A percentile compares a stretch with the other conserved stretches of the same genome.
Conservation (phyloP, 2,888 invertebrate genomes). For the Ectemnius lituratus region DNA sequence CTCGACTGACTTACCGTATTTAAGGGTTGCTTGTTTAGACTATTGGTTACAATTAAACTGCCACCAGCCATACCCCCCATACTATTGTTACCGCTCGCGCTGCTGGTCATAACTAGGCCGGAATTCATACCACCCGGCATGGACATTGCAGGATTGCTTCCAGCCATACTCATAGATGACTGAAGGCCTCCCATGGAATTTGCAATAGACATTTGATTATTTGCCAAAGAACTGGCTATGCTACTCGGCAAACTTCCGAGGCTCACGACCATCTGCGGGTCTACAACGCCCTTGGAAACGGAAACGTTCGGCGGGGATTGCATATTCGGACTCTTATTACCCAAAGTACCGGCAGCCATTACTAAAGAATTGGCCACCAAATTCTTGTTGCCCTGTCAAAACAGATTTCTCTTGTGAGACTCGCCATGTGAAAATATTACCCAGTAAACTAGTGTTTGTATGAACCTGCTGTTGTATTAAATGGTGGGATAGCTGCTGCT, state of each 20-base stretch:
- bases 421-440: background rate
- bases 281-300: constrained; percentile 83
- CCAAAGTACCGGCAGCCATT: constrained; percentile 86
- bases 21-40: constrained; percentile 86
- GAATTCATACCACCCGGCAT: constrained; percentile 76
- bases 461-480: constrained; percentile 71
- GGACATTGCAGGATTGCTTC: constrained; percentile 74
- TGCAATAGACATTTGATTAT: constrained; percentile 77
- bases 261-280: constrained; percentile 81
- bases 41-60: constrained; percentile 86
- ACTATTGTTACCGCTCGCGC: constrained; percentile 80
- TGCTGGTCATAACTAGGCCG: constrained; percentile 91
- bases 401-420: constrained; percentile 56
- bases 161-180: constrained; percentile 82
- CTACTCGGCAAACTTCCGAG: constrained; percentile 80
- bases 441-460: constrained; percentile 4
- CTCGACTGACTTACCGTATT: constrained; percentile 66
- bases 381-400: constrained; percentile 84
- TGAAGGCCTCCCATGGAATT: constrained; percentile 79
- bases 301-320: constrained; percentile 92
- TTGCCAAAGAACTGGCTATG: constrained; percentile 79
- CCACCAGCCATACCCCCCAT: constrained; percentile 85
- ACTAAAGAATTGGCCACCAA: constrained; percentile 86
- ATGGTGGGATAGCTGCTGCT: constrained; percentile 79
- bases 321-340: constrained; percentile 90